Conservation (phyloP, 2,888 invertebrate genomes). For the Drosophila histrio region DNA sequence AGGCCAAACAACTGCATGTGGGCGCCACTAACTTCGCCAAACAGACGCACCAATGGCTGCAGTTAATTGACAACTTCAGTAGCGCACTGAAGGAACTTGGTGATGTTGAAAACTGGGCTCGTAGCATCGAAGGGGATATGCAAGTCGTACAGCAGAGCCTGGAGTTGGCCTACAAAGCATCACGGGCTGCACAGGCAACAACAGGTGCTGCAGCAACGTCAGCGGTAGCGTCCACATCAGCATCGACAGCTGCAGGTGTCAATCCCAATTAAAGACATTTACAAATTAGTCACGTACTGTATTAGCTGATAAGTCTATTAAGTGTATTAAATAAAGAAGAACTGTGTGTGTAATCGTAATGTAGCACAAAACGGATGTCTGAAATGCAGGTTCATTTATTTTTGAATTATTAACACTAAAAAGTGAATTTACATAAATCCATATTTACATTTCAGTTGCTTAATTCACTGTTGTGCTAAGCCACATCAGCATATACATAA, state of each 20-base stretch:
- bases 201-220: conserved; percentile 33
- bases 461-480: background rate
- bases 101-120: conserved; percentile 99
- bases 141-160: conserved; percentile 95
- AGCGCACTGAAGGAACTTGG: conserved; percentile 97
- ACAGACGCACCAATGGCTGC: conserved; percentile 98
- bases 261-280: conserved; percentile 13
- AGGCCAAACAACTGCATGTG: conserved; percentile 97
- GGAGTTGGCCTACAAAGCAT: conserved; percentile 95
- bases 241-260: background rate
- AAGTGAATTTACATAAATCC: no score
- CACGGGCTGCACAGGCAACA: conserved; percentile 83
- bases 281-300: background rate
- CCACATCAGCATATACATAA: conserved; percentile 20
- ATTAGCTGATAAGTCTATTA: conserved; percentile 1
- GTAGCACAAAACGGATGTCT: background rate
- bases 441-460: conserved; percentile 1
- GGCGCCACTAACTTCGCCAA: conserved; percentile 97
- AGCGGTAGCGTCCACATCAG: background rate
- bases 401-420: conserved; percentile 17
- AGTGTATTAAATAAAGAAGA: background rate
- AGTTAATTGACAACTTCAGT: conserved; percentile 94
- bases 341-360: background rate
- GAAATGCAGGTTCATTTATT: conserved; percentile 28
- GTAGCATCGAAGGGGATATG: conserved; percentile 98